phyloP scores from a whole-genome alignment of 2,113 vertebrate species.

The Phoxinus phoxinus region DNA sequence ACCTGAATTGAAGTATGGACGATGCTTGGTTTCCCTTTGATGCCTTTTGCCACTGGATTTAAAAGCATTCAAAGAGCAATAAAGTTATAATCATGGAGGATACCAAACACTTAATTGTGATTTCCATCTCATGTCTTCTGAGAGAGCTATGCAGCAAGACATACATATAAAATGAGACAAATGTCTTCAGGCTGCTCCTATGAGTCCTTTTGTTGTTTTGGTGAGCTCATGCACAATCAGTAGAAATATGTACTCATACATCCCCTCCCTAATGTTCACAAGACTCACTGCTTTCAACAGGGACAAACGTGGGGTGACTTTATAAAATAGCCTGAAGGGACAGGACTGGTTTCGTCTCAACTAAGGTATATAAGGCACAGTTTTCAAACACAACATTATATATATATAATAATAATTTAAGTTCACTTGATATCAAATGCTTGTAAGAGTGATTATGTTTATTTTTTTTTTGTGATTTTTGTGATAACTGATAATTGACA shows the following conservation, averaged over 20 bases:
- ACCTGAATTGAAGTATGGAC: not conserved
- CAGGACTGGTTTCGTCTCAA: not conserved
- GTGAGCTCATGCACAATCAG: conserved; percentile 73
- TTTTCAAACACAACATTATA: not conserved
- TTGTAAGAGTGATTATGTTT: not conserved
- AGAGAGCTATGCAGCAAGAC: conserved; percentile 66
- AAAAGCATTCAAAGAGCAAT: conserved; percentile 71
- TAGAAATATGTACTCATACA: conserved; percentile 68
- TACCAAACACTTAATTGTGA: conserved; percentile 64
- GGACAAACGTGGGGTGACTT: conserved; percentile 67
- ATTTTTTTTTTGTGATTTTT: too few relatives aligned
- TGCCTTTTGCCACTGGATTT: conserved; percentile 58
- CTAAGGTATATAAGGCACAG: not conserved
- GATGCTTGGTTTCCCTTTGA: not conserved
- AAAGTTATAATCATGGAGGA: conserved; percentile 65
- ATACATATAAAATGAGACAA: conserved; percentile 68
- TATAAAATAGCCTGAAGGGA: conserved; percentile 52
- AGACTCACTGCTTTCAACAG: conserved; percentile 68
- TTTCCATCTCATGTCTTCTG: conserved; percentile 47
- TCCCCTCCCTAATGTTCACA: conserved; percentile 64
- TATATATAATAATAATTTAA: not conserved
- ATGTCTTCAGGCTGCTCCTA: conserved; percentile 69
- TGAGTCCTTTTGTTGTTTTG: conserved; percentile 68
- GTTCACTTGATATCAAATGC: not conserved
- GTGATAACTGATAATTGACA: not conserved